phyloP scores from a whole-genome alignment of 2,797 vertebrate genomes.

The Geotria australis region DNA sequence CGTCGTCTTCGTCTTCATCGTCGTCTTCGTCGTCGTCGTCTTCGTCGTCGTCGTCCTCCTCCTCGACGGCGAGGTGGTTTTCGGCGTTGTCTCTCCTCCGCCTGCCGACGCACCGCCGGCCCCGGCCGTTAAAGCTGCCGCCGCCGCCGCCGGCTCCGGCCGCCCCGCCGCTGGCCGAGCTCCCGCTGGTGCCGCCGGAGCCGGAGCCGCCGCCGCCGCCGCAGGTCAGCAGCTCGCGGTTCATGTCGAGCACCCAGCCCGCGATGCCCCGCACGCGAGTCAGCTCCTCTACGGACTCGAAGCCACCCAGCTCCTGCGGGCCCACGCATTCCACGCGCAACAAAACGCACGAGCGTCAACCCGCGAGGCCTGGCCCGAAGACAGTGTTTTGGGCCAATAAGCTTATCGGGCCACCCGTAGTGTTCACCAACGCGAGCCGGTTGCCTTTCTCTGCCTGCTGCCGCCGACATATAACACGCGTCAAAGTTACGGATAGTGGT shows the following conservation, averaged over 20 bases:
- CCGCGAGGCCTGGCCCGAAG: no score
- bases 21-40: not conserved
- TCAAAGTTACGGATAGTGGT: no score
- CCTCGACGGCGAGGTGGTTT: not conserved
- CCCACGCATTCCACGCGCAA: no score
- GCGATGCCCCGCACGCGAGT: slow-evolving; percentile 11
- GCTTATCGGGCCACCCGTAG: no score
- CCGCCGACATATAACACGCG: no score
- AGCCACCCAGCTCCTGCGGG: slow-evolving; percentile 8
- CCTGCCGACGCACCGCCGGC: no score
- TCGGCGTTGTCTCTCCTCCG: not conserved
- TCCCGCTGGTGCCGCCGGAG: not conserved
- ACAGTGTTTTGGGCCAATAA: no score
- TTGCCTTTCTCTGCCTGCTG: no score
- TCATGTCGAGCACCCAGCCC: slow-evolving; percentile 9
- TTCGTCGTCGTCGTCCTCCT: not conserved
- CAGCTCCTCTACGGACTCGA: slow-evolving; percentile 9
- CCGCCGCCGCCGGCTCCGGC: slow-evolving; percentile 3
- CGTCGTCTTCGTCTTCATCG: not conserved
- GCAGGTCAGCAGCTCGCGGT: slow-evolving; percentile 9
- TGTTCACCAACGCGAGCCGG: no score
- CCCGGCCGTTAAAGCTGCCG: not conserved
- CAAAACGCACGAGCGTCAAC: no score
- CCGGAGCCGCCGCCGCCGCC: not conserved
- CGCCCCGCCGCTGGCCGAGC: slow-evolving; percentile 1